phyloP scores from a whole-genome alignment of 2,797 vertebrate species.

The Pseudomugil tenellus region DNA sequence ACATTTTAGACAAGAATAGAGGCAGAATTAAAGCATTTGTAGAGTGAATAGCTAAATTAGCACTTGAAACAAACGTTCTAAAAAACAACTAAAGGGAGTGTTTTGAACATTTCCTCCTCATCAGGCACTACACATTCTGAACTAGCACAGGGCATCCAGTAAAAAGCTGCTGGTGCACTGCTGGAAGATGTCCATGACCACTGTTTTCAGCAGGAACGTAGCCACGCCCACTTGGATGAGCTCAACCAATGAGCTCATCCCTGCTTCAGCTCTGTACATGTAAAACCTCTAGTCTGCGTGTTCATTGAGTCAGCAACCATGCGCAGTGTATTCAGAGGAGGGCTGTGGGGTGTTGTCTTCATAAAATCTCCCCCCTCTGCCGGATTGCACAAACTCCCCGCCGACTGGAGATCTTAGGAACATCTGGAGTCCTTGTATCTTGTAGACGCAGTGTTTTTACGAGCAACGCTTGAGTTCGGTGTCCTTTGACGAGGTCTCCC shows the following conservation, averaged over 20 bases:
- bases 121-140: not conserved
- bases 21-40: not conserved
- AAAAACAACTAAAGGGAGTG: not conserved
- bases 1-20: not conserved
- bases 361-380: slow-evolving; percentile 51
- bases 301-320: slow-evolving; percentile 75
- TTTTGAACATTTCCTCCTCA: not conserved
- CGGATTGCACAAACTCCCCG: slow-evolving; percentile 24
- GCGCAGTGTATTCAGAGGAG: slow-evolving; percentile 68
- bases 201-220: slow-evolving; percentile 37
- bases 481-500: slow-evolving; percentile 5
- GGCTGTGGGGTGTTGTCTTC: slow-evolving; percentile 59
- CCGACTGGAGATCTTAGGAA: slow-evolving; percentile 24
- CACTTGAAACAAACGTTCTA: not conserved
- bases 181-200: slow-evolving; percentile 35
- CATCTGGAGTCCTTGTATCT: slow-evolving; percentile 8
- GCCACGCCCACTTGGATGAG: slow-evolving; percentile 36
- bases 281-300: slow-evolving; percentile 34
- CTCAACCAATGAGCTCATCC: slow-evolving; percentile 55
- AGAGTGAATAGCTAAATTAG: not conserved
- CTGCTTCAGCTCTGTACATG: slow-evolving; percentile 30
- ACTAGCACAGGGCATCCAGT: not conserved
- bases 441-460: not conserved
- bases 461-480: slow-evolving; percentile 13
- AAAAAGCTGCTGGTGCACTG: slow-evolving; percentile 6